These are phyloP conservation scores for Panzeria rudis DNA, from an alignment of 2,888 invertebrate species.

Conservation along the genomic window DNA sequence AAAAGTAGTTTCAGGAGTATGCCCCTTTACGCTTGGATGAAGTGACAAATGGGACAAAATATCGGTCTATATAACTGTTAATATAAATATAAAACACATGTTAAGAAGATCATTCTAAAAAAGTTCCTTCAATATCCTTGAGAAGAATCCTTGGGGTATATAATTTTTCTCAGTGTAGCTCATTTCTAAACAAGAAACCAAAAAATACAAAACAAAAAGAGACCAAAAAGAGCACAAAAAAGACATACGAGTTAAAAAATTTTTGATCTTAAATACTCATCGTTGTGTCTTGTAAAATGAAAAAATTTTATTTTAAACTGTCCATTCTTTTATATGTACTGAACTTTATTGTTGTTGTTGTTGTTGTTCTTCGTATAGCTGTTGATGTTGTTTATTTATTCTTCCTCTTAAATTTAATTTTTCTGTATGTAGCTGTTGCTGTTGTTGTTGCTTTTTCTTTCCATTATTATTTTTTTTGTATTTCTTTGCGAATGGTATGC, in stretches of 20 bases:
- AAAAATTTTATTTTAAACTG: conserved; percentile 65
- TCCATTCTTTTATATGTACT: conserved; percentile 71
- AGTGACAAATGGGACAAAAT: too few relatives aligned
- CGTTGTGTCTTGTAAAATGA: conserved; percentile 64
- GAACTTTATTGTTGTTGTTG: conserved; percentile 61
- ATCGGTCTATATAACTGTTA: too few relatives aligned
- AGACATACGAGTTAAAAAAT: conserved; percentile 52
- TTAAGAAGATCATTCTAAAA: too few relatives aligned
- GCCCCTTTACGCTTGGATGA: too few relatives aligned
- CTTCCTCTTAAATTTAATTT: conserved; percentile 59
- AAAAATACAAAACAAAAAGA: conserved; percentile 1
- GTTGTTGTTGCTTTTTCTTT: conserved; percentile 5
- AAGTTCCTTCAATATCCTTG: too few relatives aligned
- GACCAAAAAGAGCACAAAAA: conserved; percentile 8
- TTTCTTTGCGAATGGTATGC: conserved; percentile 72
- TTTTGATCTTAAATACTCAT: conserved; percentile 71
- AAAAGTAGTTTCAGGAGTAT: too few relatives aligned
- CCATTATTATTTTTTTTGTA: conserved; percentile 43
- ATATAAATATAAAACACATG: too few relatives aligned
- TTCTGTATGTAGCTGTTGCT: conserved; percentile 36
- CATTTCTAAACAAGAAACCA: not conserved
- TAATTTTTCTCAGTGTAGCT: conserved; percentile 27
- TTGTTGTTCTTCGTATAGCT: conserved; percentile 32
- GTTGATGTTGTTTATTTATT: conserved; percentile 60
- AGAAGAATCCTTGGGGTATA: not conserved